Base-by-base conservation (phyloP, 2,797 vertebrate genomes). In the Takifugu ocellatus region DNA sequence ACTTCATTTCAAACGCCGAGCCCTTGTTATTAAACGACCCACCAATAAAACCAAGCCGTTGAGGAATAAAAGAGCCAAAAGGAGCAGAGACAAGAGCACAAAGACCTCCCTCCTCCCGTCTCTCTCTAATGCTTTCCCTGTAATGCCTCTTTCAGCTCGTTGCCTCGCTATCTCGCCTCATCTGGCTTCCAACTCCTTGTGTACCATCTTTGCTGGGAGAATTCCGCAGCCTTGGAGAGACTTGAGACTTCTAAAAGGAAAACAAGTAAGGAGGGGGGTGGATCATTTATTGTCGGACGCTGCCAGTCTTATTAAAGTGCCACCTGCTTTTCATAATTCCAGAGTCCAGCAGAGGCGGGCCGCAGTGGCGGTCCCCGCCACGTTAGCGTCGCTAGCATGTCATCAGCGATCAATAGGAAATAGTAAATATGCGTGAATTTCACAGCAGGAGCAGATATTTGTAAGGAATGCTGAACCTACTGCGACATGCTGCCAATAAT, bases 21-120 rank as follows among this genome's bases (percentile, higher is more conserved):
- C 84, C 77, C 88, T 90, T 88, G 85, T 87, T 88, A 90, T 90
- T 88, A 89, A 90, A 87, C 80, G 78, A 88, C 83, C 85, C 84
- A 68, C 86, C 89, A 89, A 91, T 91, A 91, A 90, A 91, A 88
- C 86, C 84, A 77, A 84, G 82, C 84, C 83, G 74, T 84, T 86
- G 81, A 86, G 83, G 83, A 90, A 86, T 87, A 82, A 88, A 88
- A 83, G 79, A 87, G 80, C 85, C 83, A 88, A 88, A 89, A 83
- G 81, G 78, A 89, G 74, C 82, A 77, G 80, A 87, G 84, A 72
- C 84, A 21, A 21, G 21, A 21, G 84, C 82, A 87, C 85, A 89
- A 85, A 90, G 86, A 85, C 82, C 76, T 83, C 77, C 79, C 72
- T 71, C 78, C 78, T 74, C 70, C 61, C 75, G n/a, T 16, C 74